Conservation (phyloP, 1,140 invertebrate genomes). For the Zophobas atratus region DNA sequence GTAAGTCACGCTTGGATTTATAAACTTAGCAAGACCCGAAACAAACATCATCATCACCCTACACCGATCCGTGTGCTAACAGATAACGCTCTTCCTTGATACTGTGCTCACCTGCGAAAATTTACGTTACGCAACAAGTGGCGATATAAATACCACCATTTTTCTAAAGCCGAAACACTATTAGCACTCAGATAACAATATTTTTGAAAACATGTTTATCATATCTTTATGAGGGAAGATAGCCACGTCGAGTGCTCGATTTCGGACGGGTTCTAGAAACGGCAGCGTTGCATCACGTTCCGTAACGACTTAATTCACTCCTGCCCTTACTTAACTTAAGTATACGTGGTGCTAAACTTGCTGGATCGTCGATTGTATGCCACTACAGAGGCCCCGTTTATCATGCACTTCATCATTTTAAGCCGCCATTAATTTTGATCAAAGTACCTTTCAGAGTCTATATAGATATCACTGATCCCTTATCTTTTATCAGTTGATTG, state of each 20-base stretch:
- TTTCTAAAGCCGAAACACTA: constrained; percentile 1
- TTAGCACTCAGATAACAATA: background rate
- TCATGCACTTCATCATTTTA: background rate
- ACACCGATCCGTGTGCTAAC: constrained; percentile 11
- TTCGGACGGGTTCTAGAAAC: too few species aligned
- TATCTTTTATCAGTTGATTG: constrained; percentile 44
- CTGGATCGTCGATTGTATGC: too few species aligned
- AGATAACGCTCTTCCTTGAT: constrained; percentile 33
- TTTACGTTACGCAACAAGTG: constrained; percentile 25
- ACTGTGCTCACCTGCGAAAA: constrained; percentile 22
- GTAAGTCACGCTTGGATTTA: constrained; percentile 35
- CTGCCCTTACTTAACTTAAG: too few species aligned
- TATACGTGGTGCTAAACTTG: too few species aligned
- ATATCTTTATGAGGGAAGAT: background rate
- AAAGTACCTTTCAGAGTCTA: background rate
- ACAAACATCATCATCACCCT: constrained; percentile 36
- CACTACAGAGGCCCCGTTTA: background rate
- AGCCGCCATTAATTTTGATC: background rate
- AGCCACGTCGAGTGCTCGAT: background rate
- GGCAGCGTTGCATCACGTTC: too few species aligned
- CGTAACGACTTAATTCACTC: too few species aligned
- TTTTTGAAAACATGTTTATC: constrained; percentile 5
- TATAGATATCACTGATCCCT: constrained; percentile 3
- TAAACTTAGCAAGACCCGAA: constrained; percentile 41
- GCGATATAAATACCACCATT: constrained; percentile 18